phyloP scores from a whole-genome alignment of 2,113 vertebrate species.

The Agapornis roseicollis region DNA sequence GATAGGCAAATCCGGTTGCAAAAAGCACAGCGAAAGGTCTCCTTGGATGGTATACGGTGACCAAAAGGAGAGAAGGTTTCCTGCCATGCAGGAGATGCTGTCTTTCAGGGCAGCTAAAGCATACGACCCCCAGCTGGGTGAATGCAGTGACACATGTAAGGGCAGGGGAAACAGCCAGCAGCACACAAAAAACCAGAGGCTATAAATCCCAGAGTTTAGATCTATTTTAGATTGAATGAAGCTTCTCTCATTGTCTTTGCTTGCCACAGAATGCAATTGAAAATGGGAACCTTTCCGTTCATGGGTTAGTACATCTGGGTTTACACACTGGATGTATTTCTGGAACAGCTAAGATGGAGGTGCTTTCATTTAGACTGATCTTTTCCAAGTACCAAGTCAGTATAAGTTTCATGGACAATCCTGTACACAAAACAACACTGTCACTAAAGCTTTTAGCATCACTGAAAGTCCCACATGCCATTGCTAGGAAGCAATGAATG shows the following conservation, averaged over 20 bases:
- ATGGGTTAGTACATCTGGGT: fast-evolving
- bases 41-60: not conserved
- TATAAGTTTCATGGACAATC: not conserved
- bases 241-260: not conserved
- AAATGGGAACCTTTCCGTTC: not conserved
- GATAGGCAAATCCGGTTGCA: too few relatives aligned
- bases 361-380: not conserved
- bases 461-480: not conserved
- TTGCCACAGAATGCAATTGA: not conserved
- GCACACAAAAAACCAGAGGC: not conserved
- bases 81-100: not conserved
- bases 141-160: not conserved
- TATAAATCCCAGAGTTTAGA: not conserved
- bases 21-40: too few relatives aligned
- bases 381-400: not conserved
- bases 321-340: not conserved
- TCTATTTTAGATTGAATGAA: not conserved
- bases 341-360: not conserved
- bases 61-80: not conserved
- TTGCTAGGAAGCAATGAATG: not conserved
- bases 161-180: not conserved
- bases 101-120: not conserved
- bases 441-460: not conserved
- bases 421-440: not conserved
- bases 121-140: not conserved